Percentiles rank a stretch among this genome's conserved stretches.
phyloP scores from a whole-genome alignment of 2,113 vertebrate species.

The Lichenostomus cassidix region DNA sequence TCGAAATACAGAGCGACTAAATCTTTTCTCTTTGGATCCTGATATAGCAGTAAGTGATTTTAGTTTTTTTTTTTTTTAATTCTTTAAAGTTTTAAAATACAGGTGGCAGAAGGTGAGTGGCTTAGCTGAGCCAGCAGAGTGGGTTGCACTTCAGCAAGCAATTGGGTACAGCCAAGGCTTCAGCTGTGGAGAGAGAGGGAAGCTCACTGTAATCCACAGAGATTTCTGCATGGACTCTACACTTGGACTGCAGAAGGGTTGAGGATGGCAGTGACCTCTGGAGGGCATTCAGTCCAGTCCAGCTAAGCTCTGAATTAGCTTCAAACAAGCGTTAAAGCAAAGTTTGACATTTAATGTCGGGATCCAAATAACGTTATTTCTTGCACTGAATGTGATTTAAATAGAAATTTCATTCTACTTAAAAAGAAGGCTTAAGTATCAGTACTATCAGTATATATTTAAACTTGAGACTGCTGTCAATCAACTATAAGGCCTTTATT shows the following conservation, averaged over 20 bases:
- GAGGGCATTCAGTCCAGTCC: not conserved
- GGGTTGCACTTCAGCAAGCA: not conserved
- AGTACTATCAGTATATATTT: not conserved
- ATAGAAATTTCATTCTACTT: not conserved
- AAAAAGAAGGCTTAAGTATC: not conserved
- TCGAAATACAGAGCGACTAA: constrained; percentile 85
- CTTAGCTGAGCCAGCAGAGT: not conserved
- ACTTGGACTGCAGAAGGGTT: not conserved
- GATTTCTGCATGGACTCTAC: not conserved
- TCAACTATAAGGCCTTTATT: not conserved
- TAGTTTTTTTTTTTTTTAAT: not conserved
- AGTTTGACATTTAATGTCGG: not conserved
- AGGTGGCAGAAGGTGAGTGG: not conserved
- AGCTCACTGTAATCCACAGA: accelerated
- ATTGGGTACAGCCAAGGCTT: not conserved
- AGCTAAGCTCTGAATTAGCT: not conserved
- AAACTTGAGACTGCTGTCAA: not conserved
- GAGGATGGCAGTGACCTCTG: not conserved
- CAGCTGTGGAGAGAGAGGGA: not conserved
- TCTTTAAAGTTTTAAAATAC: not conserved
- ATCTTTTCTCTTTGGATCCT: constrained; percentile 93
- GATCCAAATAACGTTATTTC: not conserved
- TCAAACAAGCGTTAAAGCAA: not conserved
- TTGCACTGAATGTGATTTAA: not conserved
- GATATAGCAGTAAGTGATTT: constrained; percentile 85